Base-by-base conservation (phyloP, 1,140 invertebrate species). In the Bombyx mandarina region DNA sequence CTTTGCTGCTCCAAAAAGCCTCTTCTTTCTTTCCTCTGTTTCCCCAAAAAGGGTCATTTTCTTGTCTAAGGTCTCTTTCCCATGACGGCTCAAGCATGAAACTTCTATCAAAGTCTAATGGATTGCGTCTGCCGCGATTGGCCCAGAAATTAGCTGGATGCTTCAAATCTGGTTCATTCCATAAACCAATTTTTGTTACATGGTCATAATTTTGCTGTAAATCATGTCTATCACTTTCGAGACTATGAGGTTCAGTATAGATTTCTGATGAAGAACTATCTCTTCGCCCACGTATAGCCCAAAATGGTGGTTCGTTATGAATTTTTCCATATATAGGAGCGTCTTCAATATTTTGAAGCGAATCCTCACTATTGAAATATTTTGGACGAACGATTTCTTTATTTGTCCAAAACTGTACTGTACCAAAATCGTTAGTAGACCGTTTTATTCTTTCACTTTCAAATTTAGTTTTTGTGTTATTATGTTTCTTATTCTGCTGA, bases 251-350 rank as follows among this genome's bases (percentile, higher is more conserved):
- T 35, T 35, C 64, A 44, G 47, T 45, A 43, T 59, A 54, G 35
- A 62, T 67, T 69, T 79, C 78, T 50, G 60, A 61, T 1, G 67
- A 74, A n/a, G 67, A 68, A 60, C 68, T 67, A 7, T 81, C 77
- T 18, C 79, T 60, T 59, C 75, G 67, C 8, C 79, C 82, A 65
- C 80, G 66, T 7, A 58, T 73, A 8, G 67, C 81, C 81, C 82
- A 84, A 65, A 86, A 86, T 12, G 80, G 82, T 48, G 60, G 53
- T 8, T 80, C 73, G 43, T 76, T 42, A 43, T 54, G 26, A 48
- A 44, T 48, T 45, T 46, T 48, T 35, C 45, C 50, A 42, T 52
- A 51, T 3, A 56, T 18, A 22, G 54, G 22, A 53, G 46, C 55
- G 22, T 8, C 18, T 54, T 52, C 49, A 1, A 57, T 49, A 42